Conservation (phyloP, 2,797 vertebrate genomes). For the Rhabdophis nuchalis region DNA sequence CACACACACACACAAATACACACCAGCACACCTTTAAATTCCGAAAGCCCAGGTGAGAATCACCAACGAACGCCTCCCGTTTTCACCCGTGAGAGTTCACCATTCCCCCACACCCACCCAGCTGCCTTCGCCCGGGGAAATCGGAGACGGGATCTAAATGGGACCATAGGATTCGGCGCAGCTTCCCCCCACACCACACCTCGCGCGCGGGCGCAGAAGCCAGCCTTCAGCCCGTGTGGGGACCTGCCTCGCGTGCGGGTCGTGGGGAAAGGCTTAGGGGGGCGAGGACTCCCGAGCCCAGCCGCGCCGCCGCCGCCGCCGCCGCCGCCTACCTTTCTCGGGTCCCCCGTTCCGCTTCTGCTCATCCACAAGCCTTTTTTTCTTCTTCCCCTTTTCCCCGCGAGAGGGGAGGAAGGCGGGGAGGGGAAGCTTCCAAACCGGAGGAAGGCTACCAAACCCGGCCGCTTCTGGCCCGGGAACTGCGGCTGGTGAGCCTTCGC, state of each 20-base stretch:
- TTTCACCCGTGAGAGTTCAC: not conserved
- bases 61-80: not conserved
- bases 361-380: not conserved
- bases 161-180: not conserved
- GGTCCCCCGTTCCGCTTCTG: not conserved
- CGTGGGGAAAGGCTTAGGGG: not conserved
- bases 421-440: no score
- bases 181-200: accelerated
- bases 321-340: not conserved
- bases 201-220: not conserved
- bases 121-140: not conserved
- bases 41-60: not conserved
- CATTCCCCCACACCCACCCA: not conserved
- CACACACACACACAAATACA: not conserved
- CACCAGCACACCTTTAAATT: not conserved
- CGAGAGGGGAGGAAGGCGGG: no score
- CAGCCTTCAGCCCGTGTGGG: not conserved
- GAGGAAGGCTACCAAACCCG: not conserved
- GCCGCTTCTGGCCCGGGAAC: not conserved
- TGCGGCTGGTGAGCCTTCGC: not conserved
- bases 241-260: not conserved
- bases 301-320: not conserved
- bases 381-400: not conserved
- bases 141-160: not conserved
- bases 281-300: not conserved